phyloP scores from a whole-genome alignment of 2,113 vertebrate genomes.

The Mellivora capensis region DNA sequence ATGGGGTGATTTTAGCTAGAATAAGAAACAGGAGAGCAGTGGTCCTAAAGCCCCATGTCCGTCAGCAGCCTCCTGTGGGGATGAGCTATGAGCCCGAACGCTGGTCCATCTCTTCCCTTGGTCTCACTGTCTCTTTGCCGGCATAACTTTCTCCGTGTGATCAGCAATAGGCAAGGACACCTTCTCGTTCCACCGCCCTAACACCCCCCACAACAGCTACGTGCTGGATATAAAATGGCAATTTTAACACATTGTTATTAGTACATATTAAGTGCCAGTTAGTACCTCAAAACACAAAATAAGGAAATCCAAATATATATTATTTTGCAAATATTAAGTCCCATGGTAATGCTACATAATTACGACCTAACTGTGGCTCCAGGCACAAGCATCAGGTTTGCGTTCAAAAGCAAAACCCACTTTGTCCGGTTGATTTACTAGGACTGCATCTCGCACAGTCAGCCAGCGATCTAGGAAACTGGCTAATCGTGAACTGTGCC shows the following conservation, averaged over 20 bases:
- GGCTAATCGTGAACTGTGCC: not conserved
- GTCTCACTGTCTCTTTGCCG: not conserved
- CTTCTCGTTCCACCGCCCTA: fast-evolving
- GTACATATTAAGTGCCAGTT: not conserved
- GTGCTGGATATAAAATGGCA: not conserved
- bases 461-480: not conserved
- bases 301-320: not conserved
- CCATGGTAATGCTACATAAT: not conserved
- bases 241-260: not conserved
- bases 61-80: not conserved
- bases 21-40: too few species aligned
- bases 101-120: too few species aligned
- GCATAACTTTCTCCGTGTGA: not conserved
- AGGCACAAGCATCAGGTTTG: not conserved
- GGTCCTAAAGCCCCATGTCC: not conserved
- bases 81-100: fast-evolving
- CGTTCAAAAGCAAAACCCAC: not conserved
- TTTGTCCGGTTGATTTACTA: not conserved
- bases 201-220: too few species aligned
- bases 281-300: not conserved
- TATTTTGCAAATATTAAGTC: not conserved
- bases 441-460: too few species aligned
- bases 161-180: not conserved
- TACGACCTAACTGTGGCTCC: not conserved
- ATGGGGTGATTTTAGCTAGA: not conserved